phyloP scores from a whole-genome alignment of 2,797 vertebrate species.

The Ataeniobius toweri region DNA sequence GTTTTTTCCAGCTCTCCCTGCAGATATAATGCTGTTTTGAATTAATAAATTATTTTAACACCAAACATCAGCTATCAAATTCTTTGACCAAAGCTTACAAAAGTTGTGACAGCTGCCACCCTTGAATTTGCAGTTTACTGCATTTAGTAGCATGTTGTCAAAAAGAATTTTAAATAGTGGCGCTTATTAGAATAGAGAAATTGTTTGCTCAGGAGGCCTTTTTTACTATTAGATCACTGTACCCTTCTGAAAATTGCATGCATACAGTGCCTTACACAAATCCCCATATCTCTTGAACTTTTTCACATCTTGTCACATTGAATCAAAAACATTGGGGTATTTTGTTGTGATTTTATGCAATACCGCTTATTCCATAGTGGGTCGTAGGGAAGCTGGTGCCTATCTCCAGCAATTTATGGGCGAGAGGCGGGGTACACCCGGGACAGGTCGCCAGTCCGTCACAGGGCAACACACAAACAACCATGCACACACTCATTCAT shows the following conservation, averaged over 20 bases:
- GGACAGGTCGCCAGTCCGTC: too few relatives aligned
- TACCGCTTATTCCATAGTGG: too few relatives aligned
- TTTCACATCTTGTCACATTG: background rate
- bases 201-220: constrained; percentile 38
- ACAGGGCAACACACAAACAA: too few relatives aligned
- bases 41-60: constrained; percentile 60
- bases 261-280: background rate
- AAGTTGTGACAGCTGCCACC: constrained; percentile 54
- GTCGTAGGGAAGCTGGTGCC: too few relatives aligned
- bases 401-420: too few relatives aligned
- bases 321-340: too few relatives aligned
- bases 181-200: constrained; percentile 31
- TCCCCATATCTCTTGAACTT: background rate
- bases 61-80: constrained; percentile 53
- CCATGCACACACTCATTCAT: too few relatives aligned
- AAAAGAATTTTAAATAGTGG: constrained; percentile 41
- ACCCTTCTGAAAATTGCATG: background rate
- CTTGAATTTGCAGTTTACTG: constrained; percentile 59
- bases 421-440: too few relatives aligned
- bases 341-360: background rate
- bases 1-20: constrained; percentile 45
- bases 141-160: constrained; percentile 54
- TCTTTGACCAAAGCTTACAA: constrained; percentile 56
- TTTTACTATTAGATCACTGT: constrained; percentile 7
- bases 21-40: constrained; percentile 59